Evolutionary conservation across 92 coral and sea anemone species (phyloP), one percentile per base, ranked within the genome.

Genomic region (Parazoanthus atlanticus): DNA sequence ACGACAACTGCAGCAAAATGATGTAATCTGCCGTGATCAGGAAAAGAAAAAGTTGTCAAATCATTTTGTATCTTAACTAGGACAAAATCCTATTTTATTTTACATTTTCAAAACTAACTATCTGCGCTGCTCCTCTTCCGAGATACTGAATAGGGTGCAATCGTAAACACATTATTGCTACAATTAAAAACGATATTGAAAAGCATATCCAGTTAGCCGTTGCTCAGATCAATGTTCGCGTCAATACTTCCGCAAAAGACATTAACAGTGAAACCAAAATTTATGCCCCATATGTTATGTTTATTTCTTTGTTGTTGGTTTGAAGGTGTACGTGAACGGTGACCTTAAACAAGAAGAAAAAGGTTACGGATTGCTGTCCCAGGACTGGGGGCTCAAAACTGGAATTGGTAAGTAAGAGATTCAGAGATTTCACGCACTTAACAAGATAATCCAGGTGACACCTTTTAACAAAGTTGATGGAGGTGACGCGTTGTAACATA

Each of bases 351-450:
- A 93, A 72, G 99, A 97, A 85, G 93, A 86, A 69, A 80, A 72
- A 29, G 98, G 96, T 26, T 89, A 80, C 17, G 96, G 96, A 5
- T 46, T 92, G 81, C 93, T 97, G 46, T 97, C 99, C 8, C 91
- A 89, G 31, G 99, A 97, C 80, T 97, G 99, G 99, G 96, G 96
- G 43, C 94, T 90, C 72, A 97, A 97, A 90, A 95, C 96, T 26
- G 99, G 99, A 47, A 97, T 97, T 88, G 98, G 98, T 96, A 88
- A 79, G 90, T 13, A 5, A n/a, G n/a, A n/a, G n/a, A n/a, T n/a
- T n/a, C n/a, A n/a, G n/a, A n/a, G n/a, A n/a, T n/a, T n/a, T n/a
- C n/a, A n/a, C n/a, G n/a, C n/a, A n/a, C n/a, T 19, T 26, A 13
- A 78, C 16, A 26, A 43, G 23, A 0, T 54, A 19, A 16, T 30